Conservation (phyloP, 2,113 vertebrate genomes). For the Leptodactylus fuscus region DNA sequence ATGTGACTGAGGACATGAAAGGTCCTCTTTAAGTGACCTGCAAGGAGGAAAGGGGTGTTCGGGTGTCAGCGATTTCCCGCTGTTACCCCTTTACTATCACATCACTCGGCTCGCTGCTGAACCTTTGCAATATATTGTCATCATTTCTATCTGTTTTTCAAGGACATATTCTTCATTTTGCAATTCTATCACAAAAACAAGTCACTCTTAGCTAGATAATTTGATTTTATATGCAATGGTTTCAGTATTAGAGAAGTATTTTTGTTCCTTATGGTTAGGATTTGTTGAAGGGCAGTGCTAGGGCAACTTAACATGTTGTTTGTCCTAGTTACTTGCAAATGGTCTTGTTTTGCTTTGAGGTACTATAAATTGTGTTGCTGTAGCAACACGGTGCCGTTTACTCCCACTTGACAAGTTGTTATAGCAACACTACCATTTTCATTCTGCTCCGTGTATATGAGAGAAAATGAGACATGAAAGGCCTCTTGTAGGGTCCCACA, state of each 20-base stretch:
- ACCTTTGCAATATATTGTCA: too few relatives aligned
- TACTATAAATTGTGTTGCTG: conserved; percentile 42
- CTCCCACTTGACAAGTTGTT: conserved; percentile 51
- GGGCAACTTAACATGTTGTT: neutral
- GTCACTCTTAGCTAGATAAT: too few relatives aligned
- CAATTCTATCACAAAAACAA: too few relatives aligned
- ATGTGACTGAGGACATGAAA: too few relatives aligned
- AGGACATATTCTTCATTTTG: too few relatives aligned
- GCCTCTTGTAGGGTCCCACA: neutral
- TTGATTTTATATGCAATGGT: neutral
- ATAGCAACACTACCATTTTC: conserved; percentile 50
- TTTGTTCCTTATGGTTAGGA: neutral
- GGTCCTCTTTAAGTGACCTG: too few relatives aligned
- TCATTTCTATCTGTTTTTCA: too few relatives aligned
- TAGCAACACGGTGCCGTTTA: conserved; percentile 31
- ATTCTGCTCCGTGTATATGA: neutral
- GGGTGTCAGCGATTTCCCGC: too few relatives aligned
- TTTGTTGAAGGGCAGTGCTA: neutral
- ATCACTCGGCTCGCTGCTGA: too few relatives aligned
- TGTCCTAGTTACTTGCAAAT: conserved; percentile 25
- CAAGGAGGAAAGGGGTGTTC: too few relatives aligned
- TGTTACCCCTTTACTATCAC: too few relatives aligned
- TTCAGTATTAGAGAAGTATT: neutral
- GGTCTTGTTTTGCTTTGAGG: conserved; percentile 26
- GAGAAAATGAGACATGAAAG: neutral